Evolutionary conservation across 2,797 vertebrate species (phyloP), one percentile per base, ranked within the genome.

Genomic region (Malacoraja senta): DNA sequence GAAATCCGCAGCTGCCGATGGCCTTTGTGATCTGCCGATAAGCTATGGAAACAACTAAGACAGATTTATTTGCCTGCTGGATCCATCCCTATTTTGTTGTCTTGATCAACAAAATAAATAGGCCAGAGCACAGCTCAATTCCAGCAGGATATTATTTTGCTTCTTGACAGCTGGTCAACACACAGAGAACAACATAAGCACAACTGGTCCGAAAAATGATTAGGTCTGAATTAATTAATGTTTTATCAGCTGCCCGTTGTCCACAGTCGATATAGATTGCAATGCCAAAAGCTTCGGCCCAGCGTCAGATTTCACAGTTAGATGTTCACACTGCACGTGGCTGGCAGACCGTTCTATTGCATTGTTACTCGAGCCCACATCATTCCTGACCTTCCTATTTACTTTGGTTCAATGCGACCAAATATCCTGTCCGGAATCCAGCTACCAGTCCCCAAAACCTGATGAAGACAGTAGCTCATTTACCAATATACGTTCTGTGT

Each of bases 1-100:
- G 94, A 93, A 35, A 93, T 91, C 92, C 95, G 94, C 96, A 96
- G 96, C 96, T 96, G 96, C 95, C 24, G 7, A 96, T 96, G 96
- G 96, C 38, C 26, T 74, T 44, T 83, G 94, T 94, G 94, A 94
- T 94, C 91, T 92, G n/a, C 94, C 94, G 95, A 94, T 94, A 94
- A 95, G 94, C 79, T 24, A 92, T 53, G 71, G 91, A 94, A 96
- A 90, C 94, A 93, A 61, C 94, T 95, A 94, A 95, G 26, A 95
- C 71, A 94, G 94, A 94, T 94, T 88, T 93, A 53, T 44, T 76
- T 88, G 93, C 95, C 95, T 95, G 94, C 94, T 95, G 94, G 95
- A 96, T 95, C 93, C 74, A 95, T 93, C 94, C 94, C 93, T 29
- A 35, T 65, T 88, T 88, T 68, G 61, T 92, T 44, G 21, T 78